Base-by-base conservation (phyloP, 2,888 invertebrate genomes). In the Lycophotia porphyrea region DNA sequence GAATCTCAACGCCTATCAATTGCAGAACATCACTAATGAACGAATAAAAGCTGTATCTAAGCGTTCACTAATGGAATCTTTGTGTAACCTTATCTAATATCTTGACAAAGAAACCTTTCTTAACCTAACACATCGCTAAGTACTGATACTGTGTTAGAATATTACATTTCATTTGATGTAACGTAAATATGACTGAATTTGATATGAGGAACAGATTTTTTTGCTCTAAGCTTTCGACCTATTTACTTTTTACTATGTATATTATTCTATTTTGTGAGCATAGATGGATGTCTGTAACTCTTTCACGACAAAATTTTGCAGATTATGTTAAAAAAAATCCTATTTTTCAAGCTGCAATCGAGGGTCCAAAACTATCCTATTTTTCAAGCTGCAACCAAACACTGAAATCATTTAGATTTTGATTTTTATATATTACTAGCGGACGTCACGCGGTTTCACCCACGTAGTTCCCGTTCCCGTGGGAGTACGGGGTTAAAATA, bases 1-100 rank as follows among this genome's bases (percentile, higher is more conserved):
- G 11, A 13, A 52, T 13, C 31, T 9, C n/a, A 64, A 39, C 27
- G 9, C 31, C 24, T 21, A 63, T 80, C 63, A 64, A 68, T 42
- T 71, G 8, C 67, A 74, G 39, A 31, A 27, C 58, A 68, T 52
- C 36, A 31, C 27, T 84, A 69, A 75, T 71, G 75, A 71, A 74
- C 21, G 52, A 73, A 77, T 55, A 55, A 18, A 49, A 49, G 34
- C 24, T 44, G 31, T 64, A 34, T 39, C 21, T 61, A 71, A 72
- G 85, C 67, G 72, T 82, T 77, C 85, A 58, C 77, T 82, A 82
- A 85, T 85, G 72, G 76, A 82, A 82, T 69, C 78, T 82, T 82
- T 82, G 70, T 85, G 82, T 82, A 64, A 65, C 67, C 60, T 42
- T 39, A 84, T 75, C 68, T 66, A 75, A 71, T 66, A 63, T 49